These are phyloP conservation scores for Pelobates cultripes DNA, from an alignment of 2,797 vertebrate genomes.

Conservation along the genomic window DNA sequence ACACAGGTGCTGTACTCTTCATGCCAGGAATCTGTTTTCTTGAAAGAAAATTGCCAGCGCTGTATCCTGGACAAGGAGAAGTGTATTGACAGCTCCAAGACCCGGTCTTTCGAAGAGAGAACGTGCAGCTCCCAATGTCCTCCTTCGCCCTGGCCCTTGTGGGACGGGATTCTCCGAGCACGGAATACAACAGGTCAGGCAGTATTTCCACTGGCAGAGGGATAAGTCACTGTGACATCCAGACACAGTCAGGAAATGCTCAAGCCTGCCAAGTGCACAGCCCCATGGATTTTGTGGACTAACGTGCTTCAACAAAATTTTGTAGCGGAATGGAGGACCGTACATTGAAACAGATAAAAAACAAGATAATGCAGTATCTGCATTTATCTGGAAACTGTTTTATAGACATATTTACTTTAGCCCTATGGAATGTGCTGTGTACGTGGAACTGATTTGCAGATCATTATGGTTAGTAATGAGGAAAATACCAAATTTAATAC, in stretches of 20 bases:
- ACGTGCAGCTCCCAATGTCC: background rate
- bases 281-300: no score
- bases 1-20: constrained; percentile 32
- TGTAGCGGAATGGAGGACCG: no score
- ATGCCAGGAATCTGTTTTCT: constrained; percentile 30
- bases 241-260: background rate
- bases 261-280: no score
- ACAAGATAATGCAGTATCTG: no score
- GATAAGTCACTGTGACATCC: background rate
- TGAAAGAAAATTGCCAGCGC: background rate
- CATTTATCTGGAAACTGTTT: no score
- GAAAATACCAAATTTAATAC: no score
- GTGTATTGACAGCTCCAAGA: background rate
- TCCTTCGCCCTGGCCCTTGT: background rate
- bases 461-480: no score
- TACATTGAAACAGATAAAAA: no score
- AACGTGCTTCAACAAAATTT: no score
- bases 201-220: background rate
- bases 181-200: background rate
- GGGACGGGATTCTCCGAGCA: background rate
- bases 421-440: no score
- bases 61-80: background rate
- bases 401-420: no score
- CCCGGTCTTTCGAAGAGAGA: background rate
- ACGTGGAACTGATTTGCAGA: no score